A percentile compares a stretch with the other conserved stretches of the same genome.
Evolutionary conservation across 1,140 invertebrate species (phyloP).

Genomic region (Aradophagus sp.): DNA sequence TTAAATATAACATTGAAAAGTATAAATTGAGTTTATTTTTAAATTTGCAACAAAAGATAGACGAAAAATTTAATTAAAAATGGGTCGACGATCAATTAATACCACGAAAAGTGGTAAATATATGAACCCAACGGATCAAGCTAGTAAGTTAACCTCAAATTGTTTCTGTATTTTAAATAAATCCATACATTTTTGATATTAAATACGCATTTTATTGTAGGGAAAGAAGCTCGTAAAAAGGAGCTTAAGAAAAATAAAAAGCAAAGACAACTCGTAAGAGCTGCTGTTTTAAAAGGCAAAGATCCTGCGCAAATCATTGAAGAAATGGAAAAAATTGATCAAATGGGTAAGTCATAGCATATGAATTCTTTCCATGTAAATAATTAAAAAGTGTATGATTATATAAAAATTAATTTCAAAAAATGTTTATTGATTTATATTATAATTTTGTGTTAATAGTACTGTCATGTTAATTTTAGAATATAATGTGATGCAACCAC

Average conservation of each 20-base stretch:
- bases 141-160: slow-evolving; percentile 82
- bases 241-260: slow-evolving; percentile 99
- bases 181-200: no score
- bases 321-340: slow-evolving; percentile 98
- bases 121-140: slow-evolving; percentile 99
- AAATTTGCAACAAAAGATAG: no score
- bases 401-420: no score
- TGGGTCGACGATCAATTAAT: slow-evolving; percentile 96
- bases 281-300: slow-evolving; percentile 98
- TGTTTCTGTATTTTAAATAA: no score
- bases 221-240: slow-evolving; percentile 97
- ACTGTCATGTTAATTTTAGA: slow-evolving; percentile 84
- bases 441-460: no score
- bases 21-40: no score
- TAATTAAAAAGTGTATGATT: no score
- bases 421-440: no score
- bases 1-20: no score
- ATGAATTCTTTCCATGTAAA: no score
- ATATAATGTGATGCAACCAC: slow-evolving; percentile 94
- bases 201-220: slow-evolving; percentile 68
- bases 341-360: slow-evolving; percentile 97
- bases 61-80: slow-evolving; percentile 75
- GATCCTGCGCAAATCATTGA: slow-evolving; percentile 94
- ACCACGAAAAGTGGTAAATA: slow-evolving; percentile 99
- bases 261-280: slow-evolving; percentile 94